Evolutionary conservation across 2,888 invertebrate species (phyloP), one percentile per base, ranked within the genome.

Genomic region (Monopis laevigella): DNA sequence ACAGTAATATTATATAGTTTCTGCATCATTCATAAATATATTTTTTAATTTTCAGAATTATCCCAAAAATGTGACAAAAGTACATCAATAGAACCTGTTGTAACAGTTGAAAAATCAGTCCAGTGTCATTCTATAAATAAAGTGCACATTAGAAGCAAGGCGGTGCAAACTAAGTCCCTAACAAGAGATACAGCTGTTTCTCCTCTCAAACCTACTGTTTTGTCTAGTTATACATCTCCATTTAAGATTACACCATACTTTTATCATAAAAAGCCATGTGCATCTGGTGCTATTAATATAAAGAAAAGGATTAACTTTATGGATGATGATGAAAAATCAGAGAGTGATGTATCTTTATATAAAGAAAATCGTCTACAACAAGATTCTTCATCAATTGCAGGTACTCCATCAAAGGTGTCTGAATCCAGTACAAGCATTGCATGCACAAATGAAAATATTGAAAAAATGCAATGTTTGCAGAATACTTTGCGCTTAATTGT

Each of bases 401-500:
- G 19, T 36, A 17, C 40, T 26, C 13, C n/a, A 13, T 32, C 24
- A 28, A 26, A 39, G 34, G 41, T 32, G 17, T 43, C 43, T 40
- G 43, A 46, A 38, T 41, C 32, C 32, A 29, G 43, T 36, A 45
- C 35, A 18, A 39, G 28, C 26, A 8, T 38, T 30, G 30, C 40
- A 43, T 35, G 27, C 18, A 36, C 43, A 38, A 41, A 46, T 40
- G 43, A 34, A 36, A 24, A 30, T 29, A 26, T 43, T 43, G 40
- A 35, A 28, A 19, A 42, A 41, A 30, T 44, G 27, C 27, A 42
- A 18, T 40, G 40, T 29, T 27, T 48, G 17, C 19, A 44, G 24
- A 35, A 45, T 41, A 46, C 42, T 39, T 17, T 49, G 41, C 24
- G 28, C n/a, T 32, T 43, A 36, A 49, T 45, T 35, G 12, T 36